phyloP scores from a whole-genome alignment of 2,113 vertebrate genomes.

The Charadrius vociferus region DNA sequence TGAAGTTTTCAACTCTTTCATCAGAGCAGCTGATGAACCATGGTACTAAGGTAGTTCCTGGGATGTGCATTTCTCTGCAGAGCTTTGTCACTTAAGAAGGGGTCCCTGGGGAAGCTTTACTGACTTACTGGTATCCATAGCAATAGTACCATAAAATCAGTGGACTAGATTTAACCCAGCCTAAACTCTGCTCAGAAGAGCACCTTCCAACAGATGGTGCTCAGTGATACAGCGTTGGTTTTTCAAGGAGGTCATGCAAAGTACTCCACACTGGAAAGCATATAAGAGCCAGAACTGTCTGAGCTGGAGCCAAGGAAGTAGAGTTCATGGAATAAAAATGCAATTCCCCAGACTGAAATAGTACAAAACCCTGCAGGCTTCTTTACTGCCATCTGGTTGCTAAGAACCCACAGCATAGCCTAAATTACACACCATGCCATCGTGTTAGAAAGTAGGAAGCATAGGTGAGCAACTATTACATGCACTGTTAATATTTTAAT shows the following conservation, averaged over 20 bases:
- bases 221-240: not conserved
- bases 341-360: not conserved
- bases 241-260: not conserved
- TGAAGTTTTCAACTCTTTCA: not conserved
- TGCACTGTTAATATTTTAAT: not conserved
- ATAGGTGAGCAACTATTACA: not conserved
- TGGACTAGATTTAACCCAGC: not conserved
- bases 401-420: not conserved
- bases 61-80: not conserved
- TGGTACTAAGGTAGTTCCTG: not conserved
- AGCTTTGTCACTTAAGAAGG: not conserved
- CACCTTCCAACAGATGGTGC: not conserved
- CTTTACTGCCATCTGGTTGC: slow-evolving; percentile 14
- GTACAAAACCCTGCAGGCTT: not conserved
- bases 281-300: not conserved
- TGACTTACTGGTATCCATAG: not conserved
- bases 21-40: not conserved
- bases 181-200: accelerated
- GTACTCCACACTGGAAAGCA: not conserved
- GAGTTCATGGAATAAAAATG: not conserved
- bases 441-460: not conserved
- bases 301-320: not conserved
- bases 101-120: not conserved
- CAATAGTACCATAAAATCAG: not conserved
- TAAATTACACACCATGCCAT: not conserved